Conservation (phyloP, 2,113 vertebrate genomes). For the Panthera tigris region DNA sequence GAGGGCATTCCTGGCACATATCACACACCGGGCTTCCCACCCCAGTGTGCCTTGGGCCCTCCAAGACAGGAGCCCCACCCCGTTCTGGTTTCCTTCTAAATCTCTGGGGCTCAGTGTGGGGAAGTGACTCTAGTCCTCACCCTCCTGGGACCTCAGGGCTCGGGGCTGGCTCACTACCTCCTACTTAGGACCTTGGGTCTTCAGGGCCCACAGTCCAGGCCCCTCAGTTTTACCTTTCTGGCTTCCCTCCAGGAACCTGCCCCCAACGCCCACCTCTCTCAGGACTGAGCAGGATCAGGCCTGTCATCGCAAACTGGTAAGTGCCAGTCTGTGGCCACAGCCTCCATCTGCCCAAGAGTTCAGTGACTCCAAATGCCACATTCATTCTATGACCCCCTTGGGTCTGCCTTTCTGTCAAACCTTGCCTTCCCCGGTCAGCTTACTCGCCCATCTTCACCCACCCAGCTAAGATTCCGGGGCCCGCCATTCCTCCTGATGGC, state of each 20-base stretch:
- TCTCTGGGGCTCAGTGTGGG: background rate
- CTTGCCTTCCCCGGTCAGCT: background rate
- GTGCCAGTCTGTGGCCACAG: background rate
- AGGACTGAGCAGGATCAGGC: background rate
- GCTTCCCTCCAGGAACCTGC: background rate
- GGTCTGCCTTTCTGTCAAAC: background rate
- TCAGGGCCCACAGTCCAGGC: background rate
- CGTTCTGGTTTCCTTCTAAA: background rate
- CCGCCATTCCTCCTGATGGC: background rate
- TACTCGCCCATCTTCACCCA: background rate
- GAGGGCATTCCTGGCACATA: background rate
- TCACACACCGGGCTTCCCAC: background rate
- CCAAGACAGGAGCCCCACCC: background rate
- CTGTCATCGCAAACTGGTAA: background rate
- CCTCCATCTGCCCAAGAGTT: background rate
- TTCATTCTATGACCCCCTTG: background rate
- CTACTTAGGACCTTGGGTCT: background rate
- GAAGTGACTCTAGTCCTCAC: background rate
- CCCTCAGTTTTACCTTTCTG: background rate
- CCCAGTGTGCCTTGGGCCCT: background rate
- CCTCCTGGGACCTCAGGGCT: background rate
- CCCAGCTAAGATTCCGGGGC: background rate
- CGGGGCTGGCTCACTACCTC: background rate
- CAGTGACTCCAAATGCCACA: background rate
- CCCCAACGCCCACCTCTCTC: background rate